Evolutionary conservation across 2,113 vertebrate species (phyloP), one percentile per base, ranked within the genome.

Genomic region (Ochotona princeps): DNA sequence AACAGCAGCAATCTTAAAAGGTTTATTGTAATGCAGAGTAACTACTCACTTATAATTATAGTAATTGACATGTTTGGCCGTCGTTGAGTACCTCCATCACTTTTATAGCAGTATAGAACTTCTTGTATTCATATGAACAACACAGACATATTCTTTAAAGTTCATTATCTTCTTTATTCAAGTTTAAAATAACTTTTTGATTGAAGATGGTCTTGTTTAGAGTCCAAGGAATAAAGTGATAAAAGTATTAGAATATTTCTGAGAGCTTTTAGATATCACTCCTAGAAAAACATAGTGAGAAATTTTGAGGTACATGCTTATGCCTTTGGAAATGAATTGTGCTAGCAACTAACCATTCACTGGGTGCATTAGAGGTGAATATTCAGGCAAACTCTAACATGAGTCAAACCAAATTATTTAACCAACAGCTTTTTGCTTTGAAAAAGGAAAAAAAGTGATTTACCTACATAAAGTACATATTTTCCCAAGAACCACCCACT

Each of bases 191-290:
- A 51, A 2, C 89, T 63, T 89, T 75, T 32, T 47, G 81, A 67
- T 65, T 76, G 38, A 89, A 70, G 28, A 78, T 69, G 28, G 51
- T 70, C 28, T 5, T 73, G 47, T 28, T 86, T 89, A 82, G 18
- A 79, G 75, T 82, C 87, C 57, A 9, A 89, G 76, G 28, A 97
- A 90, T 79, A 60, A 94, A 92, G 9, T 92, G 25, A 83, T 76
- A 88, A 66, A 30, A 78, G 76, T 82, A 35, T 70, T 28, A 75
- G 21, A 66, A 25, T 30, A 85, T 76, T 83, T 90, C 51, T 91
- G 26, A 90, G 49, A 83, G 78, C 35, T 83, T 90, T 85, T 12
- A 20, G 11, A 66, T 63, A 66, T n/a, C 28, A 38, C 32, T 11
- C 49, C 17, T 79, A 61, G 9, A 44, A 49, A 18, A 82, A 66